Evolutionary conservation across 2,113 vertebrate species (phyloP).

Genomic region (Ciconia stormi): DNA sequence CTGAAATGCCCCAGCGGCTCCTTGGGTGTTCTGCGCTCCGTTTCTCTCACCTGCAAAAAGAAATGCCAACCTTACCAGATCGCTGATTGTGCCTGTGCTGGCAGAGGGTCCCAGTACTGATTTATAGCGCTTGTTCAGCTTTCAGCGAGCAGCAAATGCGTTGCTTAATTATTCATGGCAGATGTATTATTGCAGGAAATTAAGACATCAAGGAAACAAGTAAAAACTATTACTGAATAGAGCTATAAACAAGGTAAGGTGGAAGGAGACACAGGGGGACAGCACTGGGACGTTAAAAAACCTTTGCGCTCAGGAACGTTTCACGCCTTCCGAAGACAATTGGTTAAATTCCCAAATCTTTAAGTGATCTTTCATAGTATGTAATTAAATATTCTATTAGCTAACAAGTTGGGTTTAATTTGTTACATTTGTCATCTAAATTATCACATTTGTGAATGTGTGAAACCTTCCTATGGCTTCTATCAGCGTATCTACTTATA

Average conservation of each 20-base stretch:
- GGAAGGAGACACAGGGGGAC: neutral
- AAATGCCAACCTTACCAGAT: conserved; percentile 12
- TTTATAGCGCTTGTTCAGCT: conserved; percentile 71
- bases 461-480: conserved; percentile 1
- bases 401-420: conserved; percentile 63
- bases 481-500: neutral
- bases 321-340: conserved; percentile 24
- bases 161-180: conserved; percentile 80
- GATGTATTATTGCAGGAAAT: conserved; percentile 76
- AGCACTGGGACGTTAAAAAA: neutral
- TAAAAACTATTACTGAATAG: conserved; percentile 68
- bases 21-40: neutral
- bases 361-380: neutral
- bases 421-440: conserved; percentile 64
- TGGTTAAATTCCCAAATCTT: conserved; percentile 31
- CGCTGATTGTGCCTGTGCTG: conserved; percentile 36
- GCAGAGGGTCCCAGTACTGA: conserved; percentile 66
- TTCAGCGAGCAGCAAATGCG: conserved; percentile 68
- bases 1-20: neutral
- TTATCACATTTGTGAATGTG: conserved; percentile 47
- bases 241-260: conserved; percentile 62
- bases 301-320: neutral
- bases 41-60: conserved; percentile 7
- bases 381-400: conserved; percentile 61
- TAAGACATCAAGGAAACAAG: conserved; percentile 73